Evolutionary conservation across 2,888 invertebrate genomes (phyloP).

Genomic region (Bimastos eiseni): DNA sequence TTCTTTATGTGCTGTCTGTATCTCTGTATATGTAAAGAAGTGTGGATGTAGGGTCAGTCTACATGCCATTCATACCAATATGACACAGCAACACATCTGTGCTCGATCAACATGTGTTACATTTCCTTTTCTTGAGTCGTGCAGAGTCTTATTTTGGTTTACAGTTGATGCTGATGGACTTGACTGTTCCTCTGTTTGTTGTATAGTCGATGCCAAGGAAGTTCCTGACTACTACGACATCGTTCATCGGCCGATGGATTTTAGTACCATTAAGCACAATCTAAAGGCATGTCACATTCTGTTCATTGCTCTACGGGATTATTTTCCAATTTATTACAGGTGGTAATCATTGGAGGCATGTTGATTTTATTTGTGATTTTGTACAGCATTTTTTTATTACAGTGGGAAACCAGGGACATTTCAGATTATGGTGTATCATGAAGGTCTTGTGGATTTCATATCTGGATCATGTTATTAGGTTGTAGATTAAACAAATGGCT

Average conservation of each 20-base stretch:
- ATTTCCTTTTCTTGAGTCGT: neutral
- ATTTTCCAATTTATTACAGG: neutral
- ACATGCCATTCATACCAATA: too few species aligned
- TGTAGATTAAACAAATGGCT: neutral
- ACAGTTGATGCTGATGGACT: neutral
- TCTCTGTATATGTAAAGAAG: too few species aligned
- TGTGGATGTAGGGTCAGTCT: too few species aligned
- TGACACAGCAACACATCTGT: too few species aligned
- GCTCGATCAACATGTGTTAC: neutral
- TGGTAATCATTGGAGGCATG: neutral
- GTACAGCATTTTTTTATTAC: neutral
- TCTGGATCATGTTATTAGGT: neutral
- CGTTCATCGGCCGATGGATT: conserved; percentile 61
- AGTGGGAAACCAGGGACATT: too few species aligned
- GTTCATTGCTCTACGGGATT: neutral
- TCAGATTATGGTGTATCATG: too few species aligned
- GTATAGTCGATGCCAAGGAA: conserved; percentile 58
- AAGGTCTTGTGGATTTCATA: neutral
- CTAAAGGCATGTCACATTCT: conserved; percentile 53
- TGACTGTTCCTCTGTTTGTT: neutral
- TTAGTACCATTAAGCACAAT: conserved; percentile 59
- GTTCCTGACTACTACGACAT: conserved; percentile 62
- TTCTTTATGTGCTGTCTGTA: too few species aligned
- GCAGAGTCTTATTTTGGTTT: neutral
- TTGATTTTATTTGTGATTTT: neutral